These are phyloP conservation scores for Drosophila nr. perissopoda DNA, from an alignment of 2,888 invertebrate genomes.

Conservation along the genomic window DNA sequence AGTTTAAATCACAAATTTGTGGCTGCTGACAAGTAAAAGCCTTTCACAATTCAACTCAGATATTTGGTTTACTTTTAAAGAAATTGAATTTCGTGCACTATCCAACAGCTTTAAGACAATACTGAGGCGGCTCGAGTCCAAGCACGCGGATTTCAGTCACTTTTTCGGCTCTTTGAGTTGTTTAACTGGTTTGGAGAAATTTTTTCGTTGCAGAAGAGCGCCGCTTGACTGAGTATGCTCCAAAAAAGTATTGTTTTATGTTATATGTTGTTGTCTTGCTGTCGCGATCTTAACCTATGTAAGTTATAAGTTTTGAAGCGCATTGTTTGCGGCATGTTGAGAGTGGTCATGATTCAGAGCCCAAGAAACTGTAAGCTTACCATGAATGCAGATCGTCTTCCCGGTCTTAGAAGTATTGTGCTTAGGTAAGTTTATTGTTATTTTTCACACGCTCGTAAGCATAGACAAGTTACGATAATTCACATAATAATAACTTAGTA, in stretches of 20 bases:
- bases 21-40: conserved; percentile 9
- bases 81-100: conserved; percentile 17
- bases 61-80: neutral
- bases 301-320: conserved; percentile 8
- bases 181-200: conserved; percentile 60
- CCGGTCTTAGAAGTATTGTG: conserved; percentile 39
- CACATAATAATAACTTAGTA: neutral
- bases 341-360: conserved; percentile 53
- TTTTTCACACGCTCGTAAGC: neutral
- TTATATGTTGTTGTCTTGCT: conserved; percentile 14
- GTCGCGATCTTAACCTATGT: conserved; percentile 29
- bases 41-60: conserved; percentile 42
- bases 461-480: neutral
- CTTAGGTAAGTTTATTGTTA: conserved; percentile 2
- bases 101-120: conserved; percentile 31
- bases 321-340: conserved; percentile 30
- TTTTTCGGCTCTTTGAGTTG: conserved; percentile 57
- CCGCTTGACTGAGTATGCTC: conserved; percentile 36
- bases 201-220: conserved; percentile 48
- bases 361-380: conserved; percentile 32
- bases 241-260: conserved; percentile 24
- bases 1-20: conserved; percentile 14
- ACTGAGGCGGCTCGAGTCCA: conserved; percentile 37
- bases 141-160: conserved; percentile 31
- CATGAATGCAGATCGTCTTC: conserved; percentile 11